Conservation (phyloP, 1,140 invertebrate genomes). For the Pinna nobilis region DNA sequence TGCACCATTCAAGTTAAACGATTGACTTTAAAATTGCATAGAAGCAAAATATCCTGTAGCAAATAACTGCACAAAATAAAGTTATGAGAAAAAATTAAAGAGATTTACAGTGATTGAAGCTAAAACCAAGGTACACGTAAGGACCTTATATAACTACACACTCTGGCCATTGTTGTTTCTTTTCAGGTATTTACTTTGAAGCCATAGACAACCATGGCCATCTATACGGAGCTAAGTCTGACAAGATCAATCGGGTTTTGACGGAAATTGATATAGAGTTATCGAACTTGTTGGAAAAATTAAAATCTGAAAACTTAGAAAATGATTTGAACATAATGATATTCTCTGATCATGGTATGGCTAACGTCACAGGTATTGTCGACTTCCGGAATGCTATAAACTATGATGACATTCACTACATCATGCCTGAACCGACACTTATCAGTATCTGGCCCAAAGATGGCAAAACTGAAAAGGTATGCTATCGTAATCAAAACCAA, state of each 20-base stretch:
- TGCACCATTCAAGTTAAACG: too few relatives aligned
- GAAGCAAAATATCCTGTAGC: too few relatives aligned
- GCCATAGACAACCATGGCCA: constrained; percentile 63
- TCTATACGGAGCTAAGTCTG: constrained; percentile 51
- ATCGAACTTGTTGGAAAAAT: constrained; percentile 51
- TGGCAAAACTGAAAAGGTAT: constrained; percentile 54
- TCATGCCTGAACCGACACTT: constrained; percentile 64
- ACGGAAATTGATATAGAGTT: constrained; percentile 61
- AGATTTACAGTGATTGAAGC: too few relatives aligned
- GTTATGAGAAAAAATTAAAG: too few relatives aligned
- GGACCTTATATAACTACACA: too few relatives aligned
- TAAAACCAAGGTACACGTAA: too few relatives aligned
- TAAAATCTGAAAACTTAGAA: constrained; percentile 34
- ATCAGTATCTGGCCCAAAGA: constrained; percentile 65
- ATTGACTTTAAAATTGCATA: too few relatives aligned
- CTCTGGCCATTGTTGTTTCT: too few relatives aligned
- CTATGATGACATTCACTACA: constrained; percentile 55
- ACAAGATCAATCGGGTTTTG: constrained; percentile 45
- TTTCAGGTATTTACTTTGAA: constrained; percentile 62
- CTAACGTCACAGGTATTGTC: constrained; percentile 61
- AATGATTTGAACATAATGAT: constrained; percentile 73
- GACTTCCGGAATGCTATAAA: constrained; percentile 64
- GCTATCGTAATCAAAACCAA: neutral
- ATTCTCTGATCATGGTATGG: constrained; percentile 76
- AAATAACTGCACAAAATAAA: too few relatives aligned